Evolutionary conservation across 1,140 invertebrate species (phyloP).

Genomic region (Apis florea): DNA sequence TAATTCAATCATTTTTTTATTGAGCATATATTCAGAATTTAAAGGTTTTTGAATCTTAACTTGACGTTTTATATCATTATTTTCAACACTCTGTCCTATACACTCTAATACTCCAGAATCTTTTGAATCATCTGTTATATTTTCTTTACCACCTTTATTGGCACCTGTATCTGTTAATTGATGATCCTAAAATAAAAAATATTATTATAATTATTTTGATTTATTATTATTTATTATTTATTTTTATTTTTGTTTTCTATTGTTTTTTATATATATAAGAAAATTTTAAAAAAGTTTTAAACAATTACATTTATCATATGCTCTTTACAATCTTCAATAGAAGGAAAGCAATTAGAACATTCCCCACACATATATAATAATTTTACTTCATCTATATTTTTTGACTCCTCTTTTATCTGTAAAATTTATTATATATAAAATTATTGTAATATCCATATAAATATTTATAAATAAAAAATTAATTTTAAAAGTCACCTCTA

Average conservation of each 20-base stretch:
- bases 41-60: slow-evolving; percentile 59
- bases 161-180: slow-evolving; percentile 64
- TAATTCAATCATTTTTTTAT: slow-evolving; percentile 68
- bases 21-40: slow-evolving; percentile 54
- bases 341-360: slow-evolving; percentile 79
- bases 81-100: slow-evolving; percentile 43
- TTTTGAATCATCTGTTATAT: slow-evolving; percentile 51
- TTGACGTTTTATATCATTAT: slow-evolving; percentile 52
- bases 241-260: neutral
- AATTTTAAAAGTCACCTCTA: slow-evolving; percentile 46
- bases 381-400: slow-evolving; percentile 66
- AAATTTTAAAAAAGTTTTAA: slow-evolving; percentile 20
- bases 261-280: neutral
- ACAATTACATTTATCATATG: slow-evolving; percentile 79
- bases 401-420: slow-evolving; percentile 59
- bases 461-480: neutral
- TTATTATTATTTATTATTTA: neutral
- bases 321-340: slow-evolving; percentile 78
- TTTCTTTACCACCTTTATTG: slow-evolving; percentile 55
- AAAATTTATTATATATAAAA: slow-evolving; percentile 10
- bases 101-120: slow-evolving; percentile 40
- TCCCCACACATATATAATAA: slow-evolving; percentile 79
- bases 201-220: neutral
- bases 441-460: slow-evolving; percentile 1
- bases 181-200: slow-evolving; percentile 66